Conservation (phyloP, 2,113 vertebrate genomes). For the Lutjanus erythropterus region DNA sequence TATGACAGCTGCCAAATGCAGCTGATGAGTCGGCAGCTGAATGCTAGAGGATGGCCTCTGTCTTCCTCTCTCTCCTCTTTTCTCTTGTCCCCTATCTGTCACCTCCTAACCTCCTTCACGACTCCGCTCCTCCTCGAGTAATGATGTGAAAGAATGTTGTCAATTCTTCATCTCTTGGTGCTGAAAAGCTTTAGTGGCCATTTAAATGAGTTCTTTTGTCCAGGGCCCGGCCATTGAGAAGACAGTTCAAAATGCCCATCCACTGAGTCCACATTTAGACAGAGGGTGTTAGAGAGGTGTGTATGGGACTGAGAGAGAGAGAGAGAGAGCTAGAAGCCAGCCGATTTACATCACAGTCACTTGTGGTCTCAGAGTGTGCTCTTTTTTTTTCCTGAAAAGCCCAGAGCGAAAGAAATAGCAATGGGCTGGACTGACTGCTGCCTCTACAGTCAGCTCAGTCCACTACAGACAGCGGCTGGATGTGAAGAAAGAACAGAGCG, state of each 20-base stretch:
- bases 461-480: conserved; percentile 2
- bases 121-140: conserved; percentile 78
- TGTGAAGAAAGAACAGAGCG: not conserved
- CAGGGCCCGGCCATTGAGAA: conserved; percentile 77
- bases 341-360: conserved; percentile 81
- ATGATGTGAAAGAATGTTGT: conserved; percentile 90
- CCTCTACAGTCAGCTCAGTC: conserved; percentile 16
- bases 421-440: conserved; percentile 27
- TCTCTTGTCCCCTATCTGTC: conserved; percentile 31
- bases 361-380: conserved; percentile 51
- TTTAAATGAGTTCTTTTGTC: conserved; percentile 87
- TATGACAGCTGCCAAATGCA: conserved; percentile 77
- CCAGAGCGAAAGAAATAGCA: conserved; percentile 44
- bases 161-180: conserved; percentile 80
- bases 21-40: conserved; percentile 71
- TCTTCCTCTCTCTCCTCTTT: conserved; percentile 23
- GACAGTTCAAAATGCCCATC: conserved; percentile 82
- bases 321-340: conserved; percentile 59
- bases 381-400: conserved; percentile 32
- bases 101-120: conserved; percentile 69
- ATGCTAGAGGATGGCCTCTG: conserved; percentile 53
- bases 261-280: conserved; percentile 80
- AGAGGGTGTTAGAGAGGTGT: conserved; percentile 64
- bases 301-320: conserved; percentile 29
- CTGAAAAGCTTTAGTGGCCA: conserved; percentile 86